These are phyloP conservation scores for human DNA, from an alignment of 2,113 vertebrate species.

Conservation along the genomic window GRCh38 chr14:43029501-43030000, in stretches of 20 bases:
- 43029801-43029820: not conserved
- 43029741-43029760: not conserved
- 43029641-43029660: not conserved
- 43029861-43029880: not conserved
- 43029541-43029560: not conserved
- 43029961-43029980: not conserved
- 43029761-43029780: not conserved
- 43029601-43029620: not conserved
- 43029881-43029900: not conserved
- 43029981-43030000: not conserved
- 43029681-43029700: not conserved
- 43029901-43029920: not conserved
- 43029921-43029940: not conserved
- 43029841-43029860: not conserved
- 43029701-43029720: not conserved
- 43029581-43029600: not conserved
- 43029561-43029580: not conserved
- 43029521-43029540: not conserved
- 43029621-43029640: not conserved
- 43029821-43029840: not conserved
- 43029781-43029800: no score
- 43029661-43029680: not conserved
- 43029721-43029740: not conserved
- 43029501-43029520: not conserved
- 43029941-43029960: not conserved